phyloP scores from a whole-genome alignment of 2,113 vertebrate genomes.

The Podilymbus podiceps region DNA sequence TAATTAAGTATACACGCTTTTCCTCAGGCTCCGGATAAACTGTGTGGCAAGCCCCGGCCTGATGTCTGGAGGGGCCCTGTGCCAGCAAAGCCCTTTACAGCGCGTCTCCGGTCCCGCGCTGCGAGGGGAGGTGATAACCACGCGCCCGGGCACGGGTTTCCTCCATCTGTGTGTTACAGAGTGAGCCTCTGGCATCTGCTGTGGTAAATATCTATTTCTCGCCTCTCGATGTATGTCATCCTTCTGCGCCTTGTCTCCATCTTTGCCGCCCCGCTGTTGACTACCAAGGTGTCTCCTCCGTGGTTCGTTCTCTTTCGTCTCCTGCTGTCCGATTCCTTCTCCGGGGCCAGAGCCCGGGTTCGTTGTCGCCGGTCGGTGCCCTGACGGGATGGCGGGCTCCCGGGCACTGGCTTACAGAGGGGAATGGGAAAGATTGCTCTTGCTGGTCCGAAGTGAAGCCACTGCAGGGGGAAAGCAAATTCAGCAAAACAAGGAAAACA shows the following conservation, averaged over 20 bases:
- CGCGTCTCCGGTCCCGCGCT: fast-evolving
- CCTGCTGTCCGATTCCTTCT: background rate
- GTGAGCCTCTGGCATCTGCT: background rate
- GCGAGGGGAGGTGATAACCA: fast-evolving
- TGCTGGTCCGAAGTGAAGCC: background rate
- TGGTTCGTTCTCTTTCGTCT: background rate
- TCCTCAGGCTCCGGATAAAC: background rate
- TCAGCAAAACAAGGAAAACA: background rate
- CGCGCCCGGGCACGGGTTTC: fast-evolving
- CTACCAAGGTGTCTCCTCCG: background rate
- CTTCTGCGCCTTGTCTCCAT: fast-evolving
- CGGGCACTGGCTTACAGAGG: background rate
- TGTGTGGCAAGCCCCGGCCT: fast-evolving
- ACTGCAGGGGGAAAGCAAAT: background rate
- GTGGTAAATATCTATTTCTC: fast-evolving
- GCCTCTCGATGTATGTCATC: background rate
- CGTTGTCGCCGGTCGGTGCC: fast-evolving
- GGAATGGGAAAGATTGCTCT: background rate
- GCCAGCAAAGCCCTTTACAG: fast-evolving
- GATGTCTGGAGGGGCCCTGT: fast-evolving
- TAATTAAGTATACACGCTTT: background rate
- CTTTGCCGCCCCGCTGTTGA: background rate
- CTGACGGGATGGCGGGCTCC: background rate
- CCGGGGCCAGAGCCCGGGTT: fast-evolving
- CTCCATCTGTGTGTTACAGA: fast-evolving